Percentiles rank a stretch among this genome's conserved stretches.
Conservation (phyloP, 2,888 invertebrate species). For the Callinectes sapidus region DNA sequence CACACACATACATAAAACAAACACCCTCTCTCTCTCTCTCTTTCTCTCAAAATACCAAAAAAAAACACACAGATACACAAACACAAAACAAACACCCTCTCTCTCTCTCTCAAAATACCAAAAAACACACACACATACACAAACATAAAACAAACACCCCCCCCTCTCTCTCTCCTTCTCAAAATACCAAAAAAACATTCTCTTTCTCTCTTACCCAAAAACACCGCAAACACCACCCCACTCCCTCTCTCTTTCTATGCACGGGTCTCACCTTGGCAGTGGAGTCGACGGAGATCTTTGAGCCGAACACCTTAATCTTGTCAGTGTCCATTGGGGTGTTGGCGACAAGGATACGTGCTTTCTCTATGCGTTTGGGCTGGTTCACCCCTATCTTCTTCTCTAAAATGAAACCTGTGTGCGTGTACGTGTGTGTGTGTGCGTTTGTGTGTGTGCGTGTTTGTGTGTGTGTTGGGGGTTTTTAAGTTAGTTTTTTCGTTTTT, state of each 20-base stretch:
- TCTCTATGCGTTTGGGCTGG: conserved; percentile 96
- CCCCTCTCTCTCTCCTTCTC: background rate
- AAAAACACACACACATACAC: too few species aligned
- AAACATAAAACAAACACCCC: too few species aligned
- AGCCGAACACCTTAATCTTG: conserved; percentile 98
- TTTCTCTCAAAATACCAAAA: background rate
- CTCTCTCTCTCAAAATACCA: background rate
- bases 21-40: conserved; percentile 5
- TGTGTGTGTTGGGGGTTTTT: background rate
- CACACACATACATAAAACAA: background rate
- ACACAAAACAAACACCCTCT: too few species aligned
- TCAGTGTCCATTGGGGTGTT: conserved; percentile 99
- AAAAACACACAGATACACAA: too few species aligned
- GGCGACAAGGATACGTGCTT: conserved; percentile 97
- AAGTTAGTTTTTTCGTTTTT: too few species aligned
- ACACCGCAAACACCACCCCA: too few species aligned
- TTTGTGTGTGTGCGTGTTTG: background rate
- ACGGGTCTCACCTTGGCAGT: conserved; percentile 80
- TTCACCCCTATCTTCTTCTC: conserved; percentile 98
- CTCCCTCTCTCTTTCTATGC: background rate
- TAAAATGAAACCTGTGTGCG: conserved; percentile 85
- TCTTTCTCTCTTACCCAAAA: too few species aligned
- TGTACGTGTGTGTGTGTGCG: background rate
- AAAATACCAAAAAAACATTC: background rate
- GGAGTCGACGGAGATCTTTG: conserved; percentile 93